Base-by-base conservation (phyloP, 2,888 invertebrate species). In the Hoplodrina blanda region DNA sequence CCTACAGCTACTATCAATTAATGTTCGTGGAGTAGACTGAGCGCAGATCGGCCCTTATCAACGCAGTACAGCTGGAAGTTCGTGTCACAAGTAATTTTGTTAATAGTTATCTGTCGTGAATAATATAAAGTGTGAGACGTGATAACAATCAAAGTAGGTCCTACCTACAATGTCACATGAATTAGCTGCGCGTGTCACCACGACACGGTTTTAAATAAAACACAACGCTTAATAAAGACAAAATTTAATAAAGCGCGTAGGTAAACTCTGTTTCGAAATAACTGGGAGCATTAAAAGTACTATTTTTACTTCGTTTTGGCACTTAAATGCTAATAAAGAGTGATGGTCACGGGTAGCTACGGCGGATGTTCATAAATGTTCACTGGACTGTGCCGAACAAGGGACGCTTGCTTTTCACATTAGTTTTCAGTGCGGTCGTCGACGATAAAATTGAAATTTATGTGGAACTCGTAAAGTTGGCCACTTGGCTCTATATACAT, bases 401-500 rank as follows among this genome's bases (percentile, higher is more conserved):
- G 63, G 73, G 69, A 68, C 73, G 75, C 73, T 61, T 70, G 77
- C 72, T 83, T 81, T 80, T 80, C 72, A 71, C 76, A 81, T 78
- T 76, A 72, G 76, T 82, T 85, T 87, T 81, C 80, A 81, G 78
- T 78, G 77, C 81, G 82, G 80, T 82, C 69, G 77, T 69, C 75
- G 78, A 82, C 83, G 84, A 89, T 89, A 89, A 90, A 88, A 84
- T 85, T 78, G 81, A 82, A 88, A 88, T 89, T 87, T 88, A 89
- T 88, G 88, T 82, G 82, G 63, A 73, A 72, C 83, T 87, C 87
- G 87, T 90, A 90, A 90, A 89, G 84, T 84, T 78, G 66, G 73
- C 72, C 71, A 79, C 78, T 79, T 70, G 80, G 76, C 65, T 77
- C 76, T 83, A 81, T 86, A 81, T 80, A 81, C 78, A 78, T 77